phyloP scores from a whole-genome alignment of 37 sponge, comb jelly and placozoan genomes.

The Cladorhizidae sp. region DNA sequence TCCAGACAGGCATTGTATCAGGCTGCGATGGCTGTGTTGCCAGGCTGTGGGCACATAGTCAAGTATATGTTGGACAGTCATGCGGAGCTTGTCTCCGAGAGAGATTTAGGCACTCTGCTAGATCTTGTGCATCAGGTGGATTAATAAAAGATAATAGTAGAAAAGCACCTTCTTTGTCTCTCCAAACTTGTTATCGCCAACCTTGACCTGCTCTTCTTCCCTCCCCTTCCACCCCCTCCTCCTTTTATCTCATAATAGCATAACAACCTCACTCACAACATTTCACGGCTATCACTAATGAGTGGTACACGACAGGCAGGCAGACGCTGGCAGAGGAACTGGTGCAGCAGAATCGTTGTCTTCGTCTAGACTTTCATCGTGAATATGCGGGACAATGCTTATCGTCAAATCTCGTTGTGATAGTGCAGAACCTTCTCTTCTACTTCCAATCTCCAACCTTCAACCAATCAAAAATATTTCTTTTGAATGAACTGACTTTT shows the following conservation, averaged over 20 bases:
- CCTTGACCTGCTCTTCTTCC: constrained; percentile 16
- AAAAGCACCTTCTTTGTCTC: background rate
- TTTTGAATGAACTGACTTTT: too few relatives aligned
- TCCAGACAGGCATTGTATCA: constrained; percentile 9
- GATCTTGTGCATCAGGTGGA: too few relatives aligned
- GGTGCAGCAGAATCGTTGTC: too few relatives aligned
- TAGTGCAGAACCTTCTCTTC: too few relatives aligned
- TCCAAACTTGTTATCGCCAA: background rate
- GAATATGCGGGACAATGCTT: too few relatives aligned
- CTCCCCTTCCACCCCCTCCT: constrained; percentile 12
- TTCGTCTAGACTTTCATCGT: too few relatives aligned
- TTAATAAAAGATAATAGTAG: background rate
- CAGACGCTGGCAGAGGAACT: too few relatives aligned
- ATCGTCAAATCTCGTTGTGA: too few relatives aligned
- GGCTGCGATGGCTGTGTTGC: constrained; percentile 1
- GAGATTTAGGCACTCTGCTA: background rate
- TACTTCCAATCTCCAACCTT: too few relatives aligned
- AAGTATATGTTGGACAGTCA: background rate
- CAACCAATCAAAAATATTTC: too few relatives aligned
- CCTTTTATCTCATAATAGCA: background rate
- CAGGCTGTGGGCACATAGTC: constrained; percentile 16
- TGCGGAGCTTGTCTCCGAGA: background rate
- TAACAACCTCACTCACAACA: background rate
- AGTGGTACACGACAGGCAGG: too few relatives aligned
- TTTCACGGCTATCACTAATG: background rate